phyloP scores from a whole-genome alignment of 2,113 vertebrate species.

The Corythornis madagascariensis region DNA sequence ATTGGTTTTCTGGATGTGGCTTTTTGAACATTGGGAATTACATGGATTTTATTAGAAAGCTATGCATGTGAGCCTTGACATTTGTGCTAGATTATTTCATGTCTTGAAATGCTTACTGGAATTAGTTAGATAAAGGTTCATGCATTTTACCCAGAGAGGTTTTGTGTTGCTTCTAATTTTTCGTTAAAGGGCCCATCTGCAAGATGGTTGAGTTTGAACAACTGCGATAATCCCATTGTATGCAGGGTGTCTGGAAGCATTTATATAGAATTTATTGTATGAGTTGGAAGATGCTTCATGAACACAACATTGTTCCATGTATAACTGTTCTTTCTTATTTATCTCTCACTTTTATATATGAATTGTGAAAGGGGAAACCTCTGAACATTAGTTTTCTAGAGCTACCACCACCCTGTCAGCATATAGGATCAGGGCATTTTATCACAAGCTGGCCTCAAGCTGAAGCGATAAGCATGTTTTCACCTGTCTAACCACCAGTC shows the following conservation, averaged over 20 bases:
- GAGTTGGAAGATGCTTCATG: neutral
- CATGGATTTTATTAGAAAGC: neutral
- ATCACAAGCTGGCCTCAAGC: neutral
- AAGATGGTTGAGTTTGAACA: neutral
- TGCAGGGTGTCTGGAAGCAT: neutral
- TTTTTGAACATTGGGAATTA: neutral
- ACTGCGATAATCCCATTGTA: fast-evolving
- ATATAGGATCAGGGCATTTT: neutral
- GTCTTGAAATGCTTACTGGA: neutral
- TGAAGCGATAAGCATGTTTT: neutral
- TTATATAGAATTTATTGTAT: neutral
- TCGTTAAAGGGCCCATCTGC: neutral
- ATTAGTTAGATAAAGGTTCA: neutral
- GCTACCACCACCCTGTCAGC: neutral
- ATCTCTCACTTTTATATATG: neutral
- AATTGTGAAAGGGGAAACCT: neutral
- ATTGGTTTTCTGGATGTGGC: neutral
- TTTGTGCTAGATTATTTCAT: neutral
- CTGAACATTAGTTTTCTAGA: neutral
- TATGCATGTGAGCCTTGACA: neutral
- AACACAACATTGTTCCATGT: neutral
- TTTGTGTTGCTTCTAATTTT: neutral
- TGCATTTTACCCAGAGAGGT: neutral
- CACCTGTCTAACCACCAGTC: neutral
- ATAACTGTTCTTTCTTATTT: neutral